These are phyloP conservation scores for Epizoanthus stellaris DNA, from an alignment of 92 coral and sea anemone species.

Conservation along the genomic window DNA sequence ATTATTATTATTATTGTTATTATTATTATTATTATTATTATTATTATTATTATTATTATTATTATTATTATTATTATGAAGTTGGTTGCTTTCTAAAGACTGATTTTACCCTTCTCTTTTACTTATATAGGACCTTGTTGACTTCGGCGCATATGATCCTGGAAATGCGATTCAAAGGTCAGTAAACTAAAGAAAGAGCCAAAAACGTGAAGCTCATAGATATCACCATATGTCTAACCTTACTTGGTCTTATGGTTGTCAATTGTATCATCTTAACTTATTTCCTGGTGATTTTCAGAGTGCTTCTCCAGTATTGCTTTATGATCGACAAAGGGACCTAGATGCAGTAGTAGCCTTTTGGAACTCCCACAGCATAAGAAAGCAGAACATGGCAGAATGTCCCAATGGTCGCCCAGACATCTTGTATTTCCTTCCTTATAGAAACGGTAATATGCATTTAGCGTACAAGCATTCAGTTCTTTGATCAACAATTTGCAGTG, in stretches of 20 bases:
- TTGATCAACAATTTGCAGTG: slow-evolving; percentile 18
- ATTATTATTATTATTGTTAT: too few species aligned
- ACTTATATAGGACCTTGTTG: slow-evolving; percentile 21
- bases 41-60: too few species aligned
- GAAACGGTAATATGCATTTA: slow-evolving; percentile 13
- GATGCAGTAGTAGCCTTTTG: slow-evolving; percentile 33
- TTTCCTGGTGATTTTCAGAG: background rate
- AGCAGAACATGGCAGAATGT: slow-evolving; percentile 29
- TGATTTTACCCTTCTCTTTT: background rate
- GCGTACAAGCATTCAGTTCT: background rate
- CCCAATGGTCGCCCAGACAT: slow-evolving; percentile 41
- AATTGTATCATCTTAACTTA: too few species aligned
- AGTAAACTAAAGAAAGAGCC: background rate
- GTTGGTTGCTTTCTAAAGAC: background rate
- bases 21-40: too few species aligned
- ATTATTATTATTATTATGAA: background rate
- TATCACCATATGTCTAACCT: background rate
- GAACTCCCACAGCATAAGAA: slow-evolving; percentile 45
- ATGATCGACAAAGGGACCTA: slow-evolving; percentile 45
- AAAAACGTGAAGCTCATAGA: background rate
- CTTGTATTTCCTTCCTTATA: slow-evolving; percentile 37
- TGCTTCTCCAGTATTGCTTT: slow-evolving; percentile 37
- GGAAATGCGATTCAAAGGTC: slow-evolving; percentile 23
- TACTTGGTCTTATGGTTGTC: background rate
- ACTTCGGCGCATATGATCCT: slow-evolving; percentile 19